Conservation (phyloP, 2,113 vertebrate species). For the Stegastes partitus region DNA sequence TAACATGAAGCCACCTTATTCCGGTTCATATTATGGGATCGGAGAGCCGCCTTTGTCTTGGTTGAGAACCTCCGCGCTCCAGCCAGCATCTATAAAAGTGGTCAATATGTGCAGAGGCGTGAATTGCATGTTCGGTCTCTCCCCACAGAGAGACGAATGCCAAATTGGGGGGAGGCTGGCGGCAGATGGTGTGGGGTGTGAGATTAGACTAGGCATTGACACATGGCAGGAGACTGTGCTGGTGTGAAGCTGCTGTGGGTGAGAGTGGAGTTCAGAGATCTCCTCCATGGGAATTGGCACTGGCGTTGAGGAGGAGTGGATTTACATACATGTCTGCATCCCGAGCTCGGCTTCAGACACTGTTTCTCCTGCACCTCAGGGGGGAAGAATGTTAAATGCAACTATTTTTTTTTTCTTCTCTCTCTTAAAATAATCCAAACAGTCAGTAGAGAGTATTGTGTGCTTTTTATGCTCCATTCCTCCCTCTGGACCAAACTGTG, state of each 20-base stretch:
- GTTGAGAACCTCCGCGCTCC: slow-evolving; percentile 30
- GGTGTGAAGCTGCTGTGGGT: slow-evolving; percentile 70
- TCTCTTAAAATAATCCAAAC: slow-evolving; percentile 67
- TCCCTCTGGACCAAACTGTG: slow-evolving; percentile 61
- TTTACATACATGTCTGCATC: slow-evolving; percentile 57
- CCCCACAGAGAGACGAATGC: slow-evolving; percentile 49
- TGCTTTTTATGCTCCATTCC: slow-evolving; percentile 59
- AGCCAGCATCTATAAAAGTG: slow-evolving; percentile 53
- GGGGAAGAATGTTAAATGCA: slow-evolving; percentile 61
- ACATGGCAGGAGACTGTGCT: slow-evolving; percentile 68
- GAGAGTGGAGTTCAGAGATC: slow-evolving; percentile 65
- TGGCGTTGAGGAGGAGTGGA: slow-evolving; percentile 45
- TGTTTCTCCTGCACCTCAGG: slow-evolving; percentile 42
- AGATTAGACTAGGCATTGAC: slow-evolving; percentile 69
- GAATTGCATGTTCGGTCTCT: slow-evolving; percentile 52
- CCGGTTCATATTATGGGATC: not conserved
- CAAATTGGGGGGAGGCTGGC: slow-evolving; percentile 59
- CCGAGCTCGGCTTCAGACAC: slow-evolving; percentile 46
- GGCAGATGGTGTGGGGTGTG: slow-evolving; percentile 78
- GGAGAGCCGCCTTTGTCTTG: slow-evolving; percentile 9
- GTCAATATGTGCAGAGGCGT: slow-evolving; percentile 55
- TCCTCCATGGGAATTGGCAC: slow-evolving; percentile 61
- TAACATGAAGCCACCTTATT: not conserved
- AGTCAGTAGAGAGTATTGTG: slow-evolving; percentile 59
- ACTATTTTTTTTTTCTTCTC: slow-evolving; percentile 40